Percentiles rank a stretch among this genome's conserved stretches.
phyloP scores from a whole-genome alignment of 2,113 vertebrate genomes.

The Myotis davidii region DNA sequence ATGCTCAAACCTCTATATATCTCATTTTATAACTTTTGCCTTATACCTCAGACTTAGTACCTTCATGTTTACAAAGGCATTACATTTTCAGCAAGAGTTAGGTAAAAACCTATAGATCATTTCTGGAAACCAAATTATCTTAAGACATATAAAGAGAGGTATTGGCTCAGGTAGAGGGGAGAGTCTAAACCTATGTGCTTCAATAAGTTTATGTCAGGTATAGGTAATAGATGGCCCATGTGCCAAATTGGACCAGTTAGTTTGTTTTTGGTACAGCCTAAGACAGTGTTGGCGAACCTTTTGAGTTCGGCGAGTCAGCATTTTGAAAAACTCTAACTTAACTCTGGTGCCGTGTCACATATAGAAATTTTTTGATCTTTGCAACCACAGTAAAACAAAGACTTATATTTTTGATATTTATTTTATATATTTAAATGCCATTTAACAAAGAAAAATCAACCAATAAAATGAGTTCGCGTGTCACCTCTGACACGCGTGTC shows the following conservation, averaged over 20 bases:
- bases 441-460: no score
- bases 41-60: neutral
- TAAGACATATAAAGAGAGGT: neutral
- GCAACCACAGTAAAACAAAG: no score
- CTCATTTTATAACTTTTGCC: neutral
- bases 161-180: neutral
- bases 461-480: no score
- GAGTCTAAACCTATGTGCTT: neutral
- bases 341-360: no score
- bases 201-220: neutral
- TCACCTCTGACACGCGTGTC: no score
- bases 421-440: no score
- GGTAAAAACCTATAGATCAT: neutral
- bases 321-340: no score
- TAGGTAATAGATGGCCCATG: neutral
- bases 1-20: neutral
- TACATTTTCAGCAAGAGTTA: neutral
- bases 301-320: no score
- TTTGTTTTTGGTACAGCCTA: neutral
- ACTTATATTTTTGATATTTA: no score
- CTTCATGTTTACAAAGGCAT: neutral
- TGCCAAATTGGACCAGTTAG: neutral
- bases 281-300: no score
- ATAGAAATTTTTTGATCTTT: no score
- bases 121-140: neutral